A percentile compares a stretch with the other conserved stretches of the same genome.
Evolutionary conservation across 2,888 invertebrate species (phyloP).

Genomic region (Lathronympha strigana): DNA sequence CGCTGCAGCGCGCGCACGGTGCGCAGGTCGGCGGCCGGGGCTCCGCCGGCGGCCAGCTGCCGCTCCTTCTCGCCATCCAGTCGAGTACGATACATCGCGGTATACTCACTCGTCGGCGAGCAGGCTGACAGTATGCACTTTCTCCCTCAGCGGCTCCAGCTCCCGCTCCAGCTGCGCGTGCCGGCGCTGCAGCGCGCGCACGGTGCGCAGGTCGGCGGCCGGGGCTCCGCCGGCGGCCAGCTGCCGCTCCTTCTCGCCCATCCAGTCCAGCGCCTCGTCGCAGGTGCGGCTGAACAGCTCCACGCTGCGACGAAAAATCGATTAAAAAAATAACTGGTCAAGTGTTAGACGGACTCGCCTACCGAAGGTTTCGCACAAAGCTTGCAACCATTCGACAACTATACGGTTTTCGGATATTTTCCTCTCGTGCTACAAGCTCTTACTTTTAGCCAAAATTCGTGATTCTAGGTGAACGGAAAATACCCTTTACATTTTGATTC

Average conservation of each 20-base stretch:
- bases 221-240: slow-evolving; percentile 91
- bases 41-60: slow-evolving; percentile 91
- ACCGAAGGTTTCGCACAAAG: too few species aligned
- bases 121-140: slow-evolving; percentile 93
- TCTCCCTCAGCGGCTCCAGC: slow-evolving; percentile 96
- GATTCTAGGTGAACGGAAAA: too few species aligned
- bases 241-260: slow-evolving; percentile 97
- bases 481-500: too few species aligned
- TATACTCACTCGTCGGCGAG: slow-evolving; percentile 91
- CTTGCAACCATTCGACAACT: too few species aligned
- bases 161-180: slow-evolving; percentile 98
- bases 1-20: slow-evolving; percentile 96
- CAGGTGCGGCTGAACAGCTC: slow-evolving; percentile 98
- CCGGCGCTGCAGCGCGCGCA: slow-evolving; percentile 94
- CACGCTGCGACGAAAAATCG: slow-evolving; percentile 84
- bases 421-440: too few species aligned
- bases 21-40: slow-evolving; percentile 94
- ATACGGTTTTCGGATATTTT: too few species aligned
- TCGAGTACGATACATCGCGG: slow-evolving; percentile 81
- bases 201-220: slow-evolving; percentile 95
- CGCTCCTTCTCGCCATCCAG: slow-evolving; percentile 99
- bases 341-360: too few species aligned
- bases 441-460: too few species aligned
- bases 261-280: slow-evolving; percentile 98
- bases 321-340: background rate